Base-by-base conservation (phyloP, 2,113 vertebrate genomes). In the Malurus cyaneus region DNA sequence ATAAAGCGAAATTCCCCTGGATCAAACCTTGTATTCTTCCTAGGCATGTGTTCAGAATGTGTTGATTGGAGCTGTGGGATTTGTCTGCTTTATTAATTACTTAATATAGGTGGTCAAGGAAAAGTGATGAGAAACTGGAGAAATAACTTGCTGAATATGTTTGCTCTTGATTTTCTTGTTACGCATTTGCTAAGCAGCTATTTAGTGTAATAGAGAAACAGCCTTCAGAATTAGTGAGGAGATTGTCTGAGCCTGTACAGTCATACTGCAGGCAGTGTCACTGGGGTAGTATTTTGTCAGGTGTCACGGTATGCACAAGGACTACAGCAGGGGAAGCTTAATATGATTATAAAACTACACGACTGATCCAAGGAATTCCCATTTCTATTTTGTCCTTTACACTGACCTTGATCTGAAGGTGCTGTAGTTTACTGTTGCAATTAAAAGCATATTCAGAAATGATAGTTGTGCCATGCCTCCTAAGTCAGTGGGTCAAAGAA, bases 181-280 rank as follows among this genome's bases (percentile, higher is more conserved):
- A 39, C 0, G 2, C 4, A 2, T 52, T 66, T 76, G 36, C 39
- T 83, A 42, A 83, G 21, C 36, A 71, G 7, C 18, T 46, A 1
- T 21, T 57, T 7, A 8, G 7, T 44, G 1, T 11, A 44, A 8
- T 8, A 70, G 74, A 73, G 61, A 64, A 73, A 31, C 0, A 2
- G 24, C 26, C 28, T 57, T 69, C 7, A 74, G 65, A 47, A 32
- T n/a, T 14, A 12, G 56, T 61, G 23, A 8, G 31, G 46, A 72
- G 42, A 7, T 39, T 39, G 59, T 16, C n/a, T 65, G 66, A 62
- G 39, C 39, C 14, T 19, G 28, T 59, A 17, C 36, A 56, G 7
- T 42, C 12, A 3, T 9, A 20, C 31, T 79, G 39, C 44, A 42
- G 19, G n/a, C 50, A 32, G 26, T 70, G 41, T 46, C 8, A 1